A percentile compares a stretch with the other conserved stretches of the same genome.
These are phyloP conservation scores for Bolinopsis microptera DNA, from an alignment of 37 sponge, comb jelly and placozoan genomes.

Conservation along the genomic window DNA sequence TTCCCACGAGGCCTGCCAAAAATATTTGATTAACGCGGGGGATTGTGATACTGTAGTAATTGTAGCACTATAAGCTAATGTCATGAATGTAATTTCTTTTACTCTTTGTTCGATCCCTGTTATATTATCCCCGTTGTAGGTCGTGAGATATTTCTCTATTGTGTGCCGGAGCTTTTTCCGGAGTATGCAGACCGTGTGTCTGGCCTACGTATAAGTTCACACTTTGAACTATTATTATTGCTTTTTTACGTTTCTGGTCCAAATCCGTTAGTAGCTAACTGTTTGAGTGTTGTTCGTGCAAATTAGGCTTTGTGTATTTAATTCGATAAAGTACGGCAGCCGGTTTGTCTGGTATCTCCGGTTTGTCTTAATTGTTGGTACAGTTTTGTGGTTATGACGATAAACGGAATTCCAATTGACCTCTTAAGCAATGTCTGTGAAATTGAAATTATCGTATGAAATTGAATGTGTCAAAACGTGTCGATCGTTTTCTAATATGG, in stretches of 20 bases:
- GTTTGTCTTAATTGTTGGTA: too few species aligned
- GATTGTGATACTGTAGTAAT: neutral
- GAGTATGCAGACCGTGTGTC: neutral
- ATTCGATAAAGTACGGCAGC: neutral
- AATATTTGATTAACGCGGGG: neutral
- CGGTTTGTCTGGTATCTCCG: too few species aligned
- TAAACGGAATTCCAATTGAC: too few species aligned
- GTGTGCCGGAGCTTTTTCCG: neutral
- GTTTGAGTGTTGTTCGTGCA: neutral
- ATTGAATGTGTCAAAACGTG: too few species aligned
- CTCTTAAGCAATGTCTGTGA: too few species aligned
- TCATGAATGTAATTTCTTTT: neutral
- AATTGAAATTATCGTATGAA: too few species aligned
- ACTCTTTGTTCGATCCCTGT: neutral
- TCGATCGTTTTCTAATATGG: too few species aligned
- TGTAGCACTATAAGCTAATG: too few species aligned
- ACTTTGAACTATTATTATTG: neutral
- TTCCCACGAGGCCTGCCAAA: neutral
- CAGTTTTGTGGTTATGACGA: too few species aligned
- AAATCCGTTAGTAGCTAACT: neutral
- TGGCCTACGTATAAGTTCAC: neutral
- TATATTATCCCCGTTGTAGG: too few species aligned
- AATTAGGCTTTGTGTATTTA: neutral
- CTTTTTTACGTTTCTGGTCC: neutral
- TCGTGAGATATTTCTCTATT: too few species aligned